Base-by-base conservation (phyloP, 2,888 invertebrate species). In the Mylabris sibirica region DNA sequence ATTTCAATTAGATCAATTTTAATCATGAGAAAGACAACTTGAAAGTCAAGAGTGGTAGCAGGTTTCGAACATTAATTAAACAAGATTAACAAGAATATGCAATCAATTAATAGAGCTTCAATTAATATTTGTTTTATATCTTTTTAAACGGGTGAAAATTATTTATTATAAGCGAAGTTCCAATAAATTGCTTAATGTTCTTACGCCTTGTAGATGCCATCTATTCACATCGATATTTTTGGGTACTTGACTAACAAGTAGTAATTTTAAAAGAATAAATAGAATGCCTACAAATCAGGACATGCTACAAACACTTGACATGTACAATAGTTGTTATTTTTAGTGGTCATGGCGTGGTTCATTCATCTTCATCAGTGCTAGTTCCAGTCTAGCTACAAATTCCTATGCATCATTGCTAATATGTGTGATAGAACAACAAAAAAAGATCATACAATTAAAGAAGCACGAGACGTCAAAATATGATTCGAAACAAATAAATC, bases 341-440 rank as follows among this genome's bases (percentile, higher is more conserved):
- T 59, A 69, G 65, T 66, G 66, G 53, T 38, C 60, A 60, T 60
- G 59, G 60, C 64, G 64, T 63, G 64, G 60, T 64, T 22, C 69
- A 70, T 70, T 63, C 69, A 67, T 70, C 69, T 70, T 70, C 69
- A 66, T 70, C 69, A 70, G 22, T 24, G 1, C 22, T 41, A 5
- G 61, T 61, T 61, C n/a, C 61, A 38, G 38, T 61, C 20, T 17
- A 35, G 17, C 24, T 53, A 22, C 57, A 24, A 57, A 14, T 57
- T 38, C 22, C 30, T n/a, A 17, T 35, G 38, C 61, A 35, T 22
- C 60, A 38, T n/a, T 34, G 24, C 22, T 38, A 20, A 61, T 20
- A n/a, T 61, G 22, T 20, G 11, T 8, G 20, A 60, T n/a, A 14
- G 14, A 41, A 60, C 26, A 30, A 30, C 24, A 4, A 11, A 17